Conservation (phyloP, 2,113 vertebrate genomes). For the Oplegnathus fasciatus region DNA sequence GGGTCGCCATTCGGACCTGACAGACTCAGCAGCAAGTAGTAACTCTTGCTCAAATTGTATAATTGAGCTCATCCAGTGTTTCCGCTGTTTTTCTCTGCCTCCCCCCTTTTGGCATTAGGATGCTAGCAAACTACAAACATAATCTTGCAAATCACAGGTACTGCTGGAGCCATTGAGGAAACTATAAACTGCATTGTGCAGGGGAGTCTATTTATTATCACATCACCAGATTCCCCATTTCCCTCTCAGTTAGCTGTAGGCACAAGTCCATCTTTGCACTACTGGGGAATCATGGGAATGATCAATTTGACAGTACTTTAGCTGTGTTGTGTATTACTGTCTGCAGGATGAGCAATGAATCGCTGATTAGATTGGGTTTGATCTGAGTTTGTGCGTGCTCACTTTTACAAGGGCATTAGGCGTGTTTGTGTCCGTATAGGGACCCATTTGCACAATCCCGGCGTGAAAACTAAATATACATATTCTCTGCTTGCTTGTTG, state of each 20-base stretch:
- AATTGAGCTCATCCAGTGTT: constrained; percentile 9
- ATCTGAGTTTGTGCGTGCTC: constrained; percentile 37
- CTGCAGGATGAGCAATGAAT: constrained; percentile 61
- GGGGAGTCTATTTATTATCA: constrained; percentile 71
- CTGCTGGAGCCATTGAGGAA: constrained; percentile 34
- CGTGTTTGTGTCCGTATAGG: constrained; percentile 40
- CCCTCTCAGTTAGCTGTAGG: constrained; percentile 67
- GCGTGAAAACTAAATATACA: constrained; percentile 37
- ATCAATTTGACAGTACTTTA: constrained; percentile 70
- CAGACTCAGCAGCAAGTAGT: constrained; percentile 3
- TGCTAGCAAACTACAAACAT: constrained; percentile 49
- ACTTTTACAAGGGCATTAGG: constrained; percentile 51
- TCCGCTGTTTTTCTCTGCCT: not conserved
- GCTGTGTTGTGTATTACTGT: constrained; percentile 52
- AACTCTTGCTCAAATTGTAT: not conserved
- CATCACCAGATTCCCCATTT: constrained; percentile 61
- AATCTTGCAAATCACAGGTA: constrained; percentile 55
- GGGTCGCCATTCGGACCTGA: not conserved
- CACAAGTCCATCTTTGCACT: constrained; percentile 57
- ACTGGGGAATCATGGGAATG: constrained; percentile 64
- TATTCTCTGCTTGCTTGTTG: constrained; percentile 11
- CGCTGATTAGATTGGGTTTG: constrained; percentile 61
- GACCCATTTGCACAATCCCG: constrained; percentile 45
- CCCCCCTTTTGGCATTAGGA: not conserved
- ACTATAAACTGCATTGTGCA: constrained; percentile 54